Evolutionary conservation across 2,113 vertebrate genomes (phyloP).

Genomic region (Capra hircus): DNA sequence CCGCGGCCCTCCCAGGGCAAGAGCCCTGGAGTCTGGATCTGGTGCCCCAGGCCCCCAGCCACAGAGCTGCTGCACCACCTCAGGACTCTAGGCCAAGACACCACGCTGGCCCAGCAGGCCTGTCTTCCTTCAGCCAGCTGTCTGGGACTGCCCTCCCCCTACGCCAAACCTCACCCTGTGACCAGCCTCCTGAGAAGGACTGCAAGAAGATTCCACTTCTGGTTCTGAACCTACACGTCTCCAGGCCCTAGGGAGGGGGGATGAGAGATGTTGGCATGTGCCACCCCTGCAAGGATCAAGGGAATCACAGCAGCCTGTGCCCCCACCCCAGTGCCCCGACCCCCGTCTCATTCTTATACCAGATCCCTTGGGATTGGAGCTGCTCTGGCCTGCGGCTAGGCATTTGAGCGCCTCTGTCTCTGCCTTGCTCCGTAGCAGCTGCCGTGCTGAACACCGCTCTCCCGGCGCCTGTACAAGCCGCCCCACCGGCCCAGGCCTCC

Average conservation of each 20-base stretch:
- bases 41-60: slow-evolving; percentile 40
- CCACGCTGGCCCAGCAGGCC: slow-evolving; percentile 17
- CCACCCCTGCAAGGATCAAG: slow-evolving; percentile 44
- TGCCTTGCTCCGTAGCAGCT: slow-evolving; percentile 83
- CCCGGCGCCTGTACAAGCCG: slow-evolving; percentile 85
- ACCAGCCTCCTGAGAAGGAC: slow-evolving; percentile 57
- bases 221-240: slow-evolving; percentile 47
- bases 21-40: slow-evolving; percentile 52
- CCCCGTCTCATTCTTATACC: slow-evolving; percentile 15
- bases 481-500: slow-evolving; percentile 69
- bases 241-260: slow-evolving; percentile 65
- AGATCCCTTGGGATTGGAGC: slow-evolving; percentile 67
- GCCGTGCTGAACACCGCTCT: slow-evolving; percentile 88
- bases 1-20: neutral
- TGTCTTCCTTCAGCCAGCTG: slow-evolving; percentile 22
- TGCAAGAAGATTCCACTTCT: slow-evolving; percentile 51
- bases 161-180: slow-evolving; percentile 28
- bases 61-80: slow-evolving; percentile 39
- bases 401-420: slow-evolving; percentile 68
- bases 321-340: slow-evolving; percentile 13
- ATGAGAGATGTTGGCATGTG: slow-evolving; percentile 47
- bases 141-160: slow-evolving; percentile 52
- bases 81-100: slow-evolving; percentile 37
- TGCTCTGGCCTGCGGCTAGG: slow-evolving; percentile 24
- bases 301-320: slow-evolving; percentile 32